Evolutionary conservation across 2,797 vertebrate species (phyloP).

Genomic region (Malurus leucopterus): DNA sequence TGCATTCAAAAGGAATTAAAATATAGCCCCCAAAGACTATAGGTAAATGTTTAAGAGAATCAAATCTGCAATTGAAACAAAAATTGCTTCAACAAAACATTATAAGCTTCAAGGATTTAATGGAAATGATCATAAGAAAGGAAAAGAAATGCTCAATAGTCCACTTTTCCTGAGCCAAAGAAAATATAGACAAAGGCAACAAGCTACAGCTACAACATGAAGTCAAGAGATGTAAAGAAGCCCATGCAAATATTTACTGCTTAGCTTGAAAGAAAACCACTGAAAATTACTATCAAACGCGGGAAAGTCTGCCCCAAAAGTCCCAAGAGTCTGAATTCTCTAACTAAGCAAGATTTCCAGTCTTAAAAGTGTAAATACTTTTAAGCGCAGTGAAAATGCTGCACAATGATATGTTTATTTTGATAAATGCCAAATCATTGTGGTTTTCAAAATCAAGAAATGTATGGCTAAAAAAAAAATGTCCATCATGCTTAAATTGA

Average conservation of each 20-base stretch:
- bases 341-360: neutral
- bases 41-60: neutral
- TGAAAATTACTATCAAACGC: neutral
- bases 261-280: neutral
- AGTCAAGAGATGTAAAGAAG: constrained; percentile 6
- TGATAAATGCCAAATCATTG: neutral
- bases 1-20: neutral
- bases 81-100: neutral
- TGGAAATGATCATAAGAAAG: neutral
- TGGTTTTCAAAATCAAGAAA: constrained; percentile 14
- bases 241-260: neutral
- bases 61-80: neutral
- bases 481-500: neutral
- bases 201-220: neutral
- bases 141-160: neutral
- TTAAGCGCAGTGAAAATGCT: neutral
- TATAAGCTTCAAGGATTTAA: neutral
- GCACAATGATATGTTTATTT: neutral
- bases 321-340: neutral
- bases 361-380: neutral
- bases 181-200: neutral
- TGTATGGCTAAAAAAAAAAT: neutral
- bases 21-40: neutral
- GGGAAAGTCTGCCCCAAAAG: neutral
- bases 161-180: neutral